Evolutionary conservation across 2,113 vertebrate genomes (phyloP), one percentile per base, ranked within the genome.

Genomic region (Alces alces): DNA sequence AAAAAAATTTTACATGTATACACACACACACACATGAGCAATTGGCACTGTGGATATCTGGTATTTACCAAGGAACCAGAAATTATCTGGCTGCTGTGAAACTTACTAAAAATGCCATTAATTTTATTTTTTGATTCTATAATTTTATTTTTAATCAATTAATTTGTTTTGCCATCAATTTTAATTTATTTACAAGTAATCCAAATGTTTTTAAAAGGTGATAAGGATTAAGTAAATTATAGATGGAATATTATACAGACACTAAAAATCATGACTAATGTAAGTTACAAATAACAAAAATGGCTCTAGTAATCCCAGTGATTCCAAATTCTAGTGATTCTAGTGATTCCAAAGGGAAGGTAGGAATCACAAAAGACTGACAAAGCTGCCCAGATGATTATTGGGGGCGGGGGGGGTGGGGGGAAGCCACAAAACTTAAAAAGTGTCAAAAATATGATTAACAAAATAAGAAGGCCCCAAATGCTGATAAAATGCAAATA

Each of bases 331-430:
- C 47, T 50, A 50, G 47, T 12, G 10, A 47, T 47, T 47, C 10
- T 47, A 47, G 47, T 47, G 58, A 89, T 27, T 70, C 36, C 60
- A 82, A 70, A 27, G n/a, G 66, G 0, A 70, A 70, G 2, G n/a
- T 7, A 43, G 13, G 55, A 79, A 17, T 5, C 43, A 50, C 1
- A 66, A 8, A 61, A 76, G 30, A 89, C 60, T 11, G 27, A 85
- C 16, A 85, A 90, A 64, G 61, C 5, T 47, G 47, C 47, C 15
- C 82, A 70, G 19, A 70, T 70, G 66, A 70, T 70, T 70, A 39
- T 0, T 39, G 10, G 66, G n/a, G n/a, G n/a, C 4, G 21, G 7
- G 45, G 45, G 9, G 4, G 5, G 45, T 4, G 4, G 5, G 17
- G 0, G 5, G 10, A 12, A 70, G 19, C n/a, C 66, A 39, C 19